Evolutionary conservation across 92 coral and sea anemone genomes (phyloP).

Genomic region (Epizoanthus fatuus): DNA sequence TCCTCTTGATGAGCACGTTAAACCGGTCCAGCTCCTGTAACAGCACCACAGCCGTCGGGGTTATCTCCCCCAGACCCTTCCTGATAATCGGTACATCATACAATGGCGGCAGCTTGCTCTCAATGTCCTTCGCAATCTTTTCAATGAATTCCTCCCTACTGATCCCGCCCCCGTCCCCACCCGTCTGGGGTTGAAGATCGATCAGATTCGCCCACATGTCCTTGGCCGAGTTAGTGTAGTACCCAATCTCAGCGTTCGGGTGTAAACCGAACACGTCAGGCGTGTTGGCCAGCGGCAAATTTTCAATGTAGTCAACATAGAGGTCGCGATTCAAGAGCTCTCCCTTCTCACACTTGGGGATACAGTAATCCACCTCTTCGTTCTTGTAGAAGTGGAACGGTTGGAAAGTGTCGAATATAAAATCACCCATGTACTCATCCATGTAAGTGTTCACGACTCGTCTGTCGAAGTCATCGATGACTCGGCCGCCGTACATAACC

Average conservation of each 20-base stretch:
- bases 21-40: constrained; percentile 98
- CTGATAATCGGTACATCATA: constrained; percentile 91
- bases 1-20: constrained; percentile 90
- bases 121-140: constrained; percentile 98
- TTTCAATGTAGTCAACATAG: constrained; percentile 91
- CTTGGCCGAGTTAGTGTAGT: constrained; percentile 98
- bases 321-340: constrained; percentile 83
- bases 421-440: constrained; percentile 99
- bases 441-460: constrained; percentile 99
- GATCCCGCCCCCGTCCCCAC: constrained; percentile 99
- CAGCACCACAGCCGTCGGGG: constrained; percentile 94
- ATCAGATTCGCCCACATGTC: constrained; percentile 99
- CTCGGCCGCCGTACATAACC: constrained; percentile 99
- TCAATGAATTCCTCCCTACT: constrained; percentile 97
- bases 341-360: constrained; percentile 81
- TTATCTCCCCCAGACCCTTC: constrained; percentile 90
- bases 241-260: constrained; percentile 99
- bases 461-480: constrained; percentile 98
- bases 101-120: constrained; percentile 94
- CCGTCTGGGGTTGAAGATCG: constrained; percentile 99
- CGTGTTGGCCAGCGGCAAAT: constrained; percentile 95
- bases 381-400: constrained; percentile 98
- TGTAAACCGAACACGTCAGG: constrained; percentile 99
- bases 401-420: constrained; percentile 99
- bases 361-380: constrained; percentile 96